phyloP scores from a whole-genome alignment of 2,113 vertebrate species.

The Actinemys pallida region DNA sequence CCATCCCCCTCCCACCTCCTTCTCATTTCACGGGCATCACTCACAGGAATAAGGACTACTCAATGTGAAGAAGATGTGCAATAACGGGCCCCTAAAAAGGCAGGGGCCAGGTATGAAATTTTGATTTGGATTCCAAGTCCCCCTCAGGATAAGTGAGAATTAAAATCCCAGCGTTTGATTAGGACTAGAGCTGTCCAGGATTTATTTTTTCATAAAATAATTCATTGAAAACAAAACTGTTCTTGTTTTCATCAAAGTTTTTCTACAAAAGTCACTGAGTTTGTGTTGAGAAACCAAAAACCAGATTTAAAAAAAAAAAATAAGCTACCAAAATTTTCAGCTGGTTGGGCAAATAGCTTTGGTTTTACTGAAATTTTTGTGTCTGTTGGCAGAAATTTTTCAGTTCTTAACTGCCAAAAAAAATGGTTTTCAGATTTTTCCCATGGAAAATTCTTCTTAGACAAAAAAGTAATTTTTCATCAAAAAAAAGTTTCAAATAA shows the following conservation, averaged over 20 bases:
- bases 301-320: not conserved
- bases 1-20: not conserved
- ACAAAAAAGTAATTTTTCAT: not conserved
- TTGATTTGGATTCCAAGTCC: not conserved
- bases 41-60: not conserved
- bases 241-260: not conserved
- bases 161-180: not conserved
- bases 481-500: not conserved
- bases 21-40: conserved; percentile 15
- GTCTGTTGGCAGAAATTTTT: not conserved
- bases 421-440: not conserved
- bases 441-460: not conserved
- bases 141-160: not conserved
- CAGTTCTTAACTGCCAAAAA: not conserved
- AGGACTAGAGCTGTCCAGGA: not conserved
- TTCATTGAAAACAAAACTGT: not conserved
- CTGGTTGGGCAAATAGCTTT: not conserved
- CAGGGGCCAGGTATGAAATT: conserved; percentile 5
- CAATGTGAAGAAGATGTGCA: not conserved
- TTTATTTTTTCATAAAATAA: not conserved
- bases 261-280: not conserved
- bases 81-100: not conserved
- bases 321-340: not conserved
- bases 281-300: not conserved
- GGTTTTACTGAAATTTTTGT: not conserved